Evolutionary conservation across 2,113 vertebrate genomes (phyloP).

Genomic region (Colinus virginianus): DNA sequence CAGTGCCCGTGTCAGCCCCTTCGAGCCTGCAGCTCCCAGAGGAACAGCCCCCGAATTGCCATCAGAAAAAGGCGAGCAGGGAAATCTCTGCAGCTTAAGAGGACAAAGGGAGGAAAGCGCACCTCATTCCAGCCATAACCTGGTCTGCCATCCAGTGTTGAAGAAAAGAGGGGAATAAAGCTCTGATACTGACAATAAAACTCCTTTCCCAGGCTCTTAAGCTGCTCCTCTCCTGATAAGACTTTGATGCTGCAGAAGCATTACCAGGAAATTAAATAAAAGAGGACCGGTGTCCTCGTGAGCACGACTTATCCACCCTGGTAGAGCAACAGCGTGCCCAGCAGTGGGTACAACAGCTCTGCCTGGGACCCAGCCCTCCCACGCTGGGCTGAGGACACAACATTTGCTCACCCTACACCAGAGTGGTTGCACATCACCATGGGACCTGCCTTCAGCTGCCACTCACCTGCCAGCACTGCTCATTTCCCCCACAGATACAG

Average conservation of each 20-base stretch:
- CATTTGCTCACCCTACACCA: background rate
- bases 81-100: background rate
- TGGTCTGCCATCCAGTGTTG: background rate
- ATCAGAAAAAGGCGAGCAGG: background rate
- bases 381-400: background rate
- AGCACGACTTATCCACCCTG: constrained; percentile 5
- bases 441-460: background rate
- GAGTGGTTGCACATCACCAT: too few species aligned
- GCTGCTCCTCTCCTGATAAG: constrained; percentile 51
- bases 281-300: background rate
- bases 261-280: constrained; percentile 65
- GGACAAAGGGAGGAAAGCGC: background rate
- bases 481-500: background rate
- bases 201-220: constrained; percentile 37
- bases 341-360: constrained; percentile 1
- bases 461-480: background rate
- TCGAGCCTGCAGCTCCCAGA: accelerated
- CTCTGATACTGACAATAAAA: constrained; percentile 37
- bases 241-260: background rate
- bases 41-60: background rate
- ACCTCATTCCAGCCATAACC: constrained; percentile 9
- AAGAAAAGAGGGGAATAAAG: constrained; percentile 36
- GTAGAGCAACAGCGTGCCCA: background rate
- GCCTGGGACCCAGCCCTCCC: background rate
- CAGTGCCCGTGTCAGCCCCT: background rate